Conservation (phyloP, 2,888 invertebrate species). For the Cecidostiba fungosa region DNA sequence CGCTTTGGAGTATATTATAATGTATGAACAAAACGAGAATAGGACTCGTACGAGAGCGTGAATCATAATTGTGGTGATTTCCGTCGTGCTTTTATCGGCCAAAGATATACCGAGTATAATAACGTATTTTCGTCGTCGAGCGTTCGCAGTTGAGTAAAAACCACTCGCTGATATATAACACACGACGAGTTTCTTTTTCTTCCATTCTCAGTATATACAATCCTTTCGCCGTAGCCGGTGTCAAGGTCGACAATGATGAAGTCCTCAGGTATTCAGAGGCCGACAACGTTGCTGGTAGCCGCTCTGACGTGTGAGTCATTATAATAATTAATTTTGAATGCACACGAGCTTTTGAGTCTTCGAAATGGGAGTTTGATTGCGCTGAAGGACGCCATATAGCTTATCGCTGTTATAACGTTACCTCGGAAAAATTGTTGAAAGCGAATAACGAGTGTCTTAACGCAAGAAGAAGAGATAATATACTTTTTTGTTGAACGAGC, state of each 20-base stretch:
- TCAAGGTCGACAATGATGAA: conserved; percentile 41
- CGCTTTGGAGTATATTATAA: neutral
- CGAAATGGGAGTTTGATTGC: neutral
- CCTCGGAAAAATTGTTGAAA: too few species aligned
- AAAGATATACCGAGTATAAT: neutral
- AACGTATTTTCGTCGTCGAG: neutral
- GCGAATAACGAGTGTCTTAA: too few species aligned
- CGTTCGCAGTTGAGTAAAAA: neutral
- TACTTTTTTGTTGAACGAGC: too few species aligned
- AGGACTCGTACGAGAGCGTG: conserved; percentile 4
- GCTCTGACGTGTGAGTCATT: conserved; percentile 46
- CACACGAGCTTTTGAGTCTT: neutral
- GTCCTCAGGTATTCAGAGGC: conserved; percentile 27
- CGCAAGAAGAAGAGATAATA: too few species aligned
- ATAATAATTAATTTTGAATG: conserved; percentile 9
- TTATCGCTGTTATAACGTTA: neutral
- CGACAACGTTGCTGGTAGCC: conserved; percentile 9
- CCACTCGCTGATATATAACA: neutral
- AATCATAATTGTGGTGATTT: conserved; percentile 34
- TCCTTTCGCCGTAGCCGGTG: neutral
- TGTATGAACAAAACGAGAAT: neutral
- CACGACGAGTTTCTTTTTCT: neutral
- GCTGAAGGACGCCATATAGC: neutral
- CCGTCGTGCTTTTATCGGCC: neutral
- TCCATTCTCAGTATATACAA: neutral